Conservation (phyloP, 2,113 vertebrate genomes). For the Neodon shergylaensis region DNA sequence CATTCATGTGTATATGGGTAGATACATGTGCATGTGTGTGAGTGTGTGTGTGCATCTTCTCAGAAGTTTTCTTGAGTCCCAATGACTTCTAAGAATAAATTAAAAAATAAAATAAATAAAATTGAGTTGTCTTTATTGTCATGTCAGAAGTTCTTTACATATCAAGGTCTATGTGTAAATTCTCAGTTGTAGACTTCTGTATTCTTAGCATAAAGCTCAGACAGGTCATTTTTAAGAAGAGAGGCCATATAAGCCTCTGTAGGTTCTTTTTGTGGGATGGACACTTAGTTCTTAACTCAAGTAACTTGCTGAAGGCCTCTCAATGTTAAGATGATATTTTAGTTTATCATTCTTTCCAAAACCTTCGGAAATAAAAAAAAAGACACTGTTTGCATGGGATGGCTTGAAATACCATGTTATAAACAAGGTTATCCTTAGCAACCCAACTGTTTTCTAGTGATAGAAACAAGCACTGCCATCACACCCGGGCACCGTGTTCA, state of each 20-base stretch:
- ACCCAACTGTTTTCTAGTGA: background rate
- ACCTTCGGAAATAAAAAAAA: background rate
- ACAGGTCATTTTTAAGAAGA: background rate
- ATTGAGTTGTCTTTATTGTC: background rate
- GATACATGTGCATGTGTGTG: background rate
- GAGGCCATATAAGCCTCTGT: background rate
- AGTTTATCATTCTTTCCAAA: background rate
- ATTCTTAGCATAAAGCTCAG: background rate
- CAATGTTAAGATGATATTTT: background rate
- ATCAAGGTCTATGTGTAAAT: background rate
- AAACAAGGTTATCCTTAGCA: background rate
- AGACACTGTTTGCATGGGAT: background rate
- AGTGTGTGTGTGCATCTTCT: background rate
- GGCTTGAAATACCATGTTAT: background rate
- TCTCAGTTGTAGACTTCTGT: background rate
- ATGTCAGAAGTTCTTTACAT: slow-evolving; percentile 1
- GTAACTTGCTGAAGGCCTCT: background rate
- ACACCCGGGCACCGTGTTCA: no score
- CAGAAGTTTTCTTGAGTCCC: background rate
- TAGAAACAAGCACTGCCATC: background rate
- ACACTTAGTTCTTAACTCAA: background rate
- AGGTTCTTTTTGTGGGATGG: background rate
- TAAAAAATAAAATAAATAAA: background rate
- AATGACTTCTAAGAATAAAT: background rate
- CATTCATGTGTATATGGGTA: background rate